These are phyloP conservation scores for Venustaconcha ellipsiformis DNA, from an alignment of 1,140 invertebrate genomes.

Conservation along the genomic window DNA sequence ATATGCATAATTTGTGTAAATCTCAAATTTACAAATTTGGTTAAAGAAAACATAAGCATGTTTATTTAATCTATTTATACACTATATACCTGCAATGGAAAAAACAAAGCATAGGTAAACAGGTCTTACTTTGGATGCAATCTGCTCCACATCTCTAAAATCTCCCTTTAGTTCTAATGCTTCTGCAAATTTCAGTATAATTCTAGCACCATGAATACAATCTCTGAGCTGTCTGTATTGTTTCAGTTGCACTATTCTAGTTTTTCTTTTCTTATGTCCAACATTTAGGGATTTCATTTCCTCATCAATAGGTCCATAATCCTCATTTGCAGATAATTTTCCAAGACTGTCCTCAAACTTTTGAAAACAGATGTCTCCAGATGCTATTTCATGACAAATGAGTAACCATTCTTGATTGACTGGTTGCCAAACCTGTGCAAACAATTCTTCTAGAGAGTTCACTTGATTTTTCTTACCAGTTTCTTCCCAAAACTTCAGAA, in stretches of 20 bases:
- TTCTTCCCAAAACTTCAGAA: conserved; percentile 12
- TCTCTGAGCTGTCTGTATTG: conserved; percentile 7
- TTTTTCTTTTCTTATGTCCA: neutral
- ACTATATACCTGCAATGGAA: neutral
- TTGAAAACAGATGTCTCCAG: conserved; percentile 5
- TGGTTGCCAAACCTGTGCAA: conserved; percentile 7
- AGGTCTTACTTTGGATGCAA: conserved; percentile 3
- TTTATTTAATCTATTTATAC: neutral
- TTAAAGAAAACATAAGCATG: too few relatives aligned
- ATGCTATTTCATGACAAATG: neutral
- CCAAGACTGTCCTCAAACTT: conserved; percentile 10
- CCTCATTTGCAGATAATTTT: neutral
- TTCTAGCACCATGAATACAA: conserved; percentile 14
- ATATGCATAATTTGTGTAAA: too few relatives aligned
- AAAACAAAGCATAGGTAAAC: neutral
- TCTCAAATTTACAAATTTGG: too few relatives aligned
- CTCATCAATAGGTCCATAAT: neutral
- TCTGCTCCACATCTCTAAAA: conserved; percentile 1
- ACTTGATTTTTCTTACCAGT: neutral
- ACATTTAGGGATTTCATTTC: conserved; percentile 7
- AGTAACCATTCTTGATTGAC: neutral
- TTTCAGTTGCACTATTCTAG: conserved; percentile 5
- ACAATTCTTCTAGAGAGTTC: neutral
- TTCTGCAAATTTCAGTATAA: neutral
- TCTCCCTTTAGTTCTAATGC: conserved; percentile 6